These are phyloP conservation scores for Chloroceryle amazona DNA, from an alignment of 2,797 vertebrate species.

Conservation along the genomic window DNA sequence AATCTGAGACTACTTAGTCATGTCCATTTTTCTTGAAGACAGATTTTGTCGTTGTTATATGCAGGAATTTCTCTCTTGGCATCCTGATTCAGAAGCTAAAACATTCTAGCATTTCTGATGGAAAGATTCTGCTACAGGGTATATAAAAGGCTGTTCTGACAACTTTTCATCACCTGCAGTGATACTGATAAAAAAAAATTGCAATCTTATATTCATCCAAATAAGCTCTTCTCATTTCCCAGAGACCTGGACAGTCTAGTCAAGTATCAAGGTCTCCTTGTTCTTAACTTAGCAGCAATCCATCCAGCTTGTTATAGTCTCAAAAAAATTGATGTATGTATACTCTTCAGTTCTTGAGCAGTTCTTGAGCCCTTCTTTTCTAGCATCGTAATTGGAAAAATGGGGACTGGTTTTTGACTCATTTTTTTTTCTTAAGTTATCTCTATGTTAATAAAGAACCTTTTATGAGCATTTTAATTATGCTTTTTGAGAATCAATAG, in stretches of 20 bases:
- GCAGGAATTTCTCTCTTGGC: neutral
- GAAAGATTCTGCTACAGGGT: neutral
- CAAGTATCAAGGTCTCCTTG: neutral
- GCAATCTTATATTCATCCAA: conserved; percentile 11
- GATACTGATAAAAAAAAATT: conserved; percentile 2
- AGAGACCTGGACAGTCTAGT: neutral
- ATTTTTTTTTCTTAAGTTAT: neutral
- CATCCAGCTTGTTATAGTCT: neutral
- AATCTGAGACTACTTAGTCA: neutral
- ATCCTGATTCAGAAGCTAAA: neutral
- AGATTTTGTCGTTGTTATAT: neutral
- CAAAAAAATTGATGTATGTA: neutral
- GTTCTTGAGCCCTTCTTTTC: neutral
- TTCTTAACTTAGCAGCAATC: neutral
- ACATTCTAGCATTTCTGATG: neutral
- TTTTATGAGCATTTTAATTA: neutral
- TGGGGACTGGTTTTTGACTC: neutral
- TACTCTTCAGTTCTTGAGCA: neutral
- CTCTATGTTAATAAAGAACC: neutral
- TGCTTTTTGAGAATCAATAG: neutral
- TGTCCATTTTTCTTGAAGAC: neutral
- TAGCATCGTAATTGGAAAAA: neutral
- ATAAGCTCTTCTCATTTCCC: neutral
- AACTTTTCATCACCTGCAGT: conserved; percentile 5
- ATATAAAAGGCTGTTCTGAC: neutral